Evolutionary conservation across 2,113 vertebrate species (phyloP), one percentile per base, ranked within the genome.

Genomic region (Alligator sinensis): DNA sequence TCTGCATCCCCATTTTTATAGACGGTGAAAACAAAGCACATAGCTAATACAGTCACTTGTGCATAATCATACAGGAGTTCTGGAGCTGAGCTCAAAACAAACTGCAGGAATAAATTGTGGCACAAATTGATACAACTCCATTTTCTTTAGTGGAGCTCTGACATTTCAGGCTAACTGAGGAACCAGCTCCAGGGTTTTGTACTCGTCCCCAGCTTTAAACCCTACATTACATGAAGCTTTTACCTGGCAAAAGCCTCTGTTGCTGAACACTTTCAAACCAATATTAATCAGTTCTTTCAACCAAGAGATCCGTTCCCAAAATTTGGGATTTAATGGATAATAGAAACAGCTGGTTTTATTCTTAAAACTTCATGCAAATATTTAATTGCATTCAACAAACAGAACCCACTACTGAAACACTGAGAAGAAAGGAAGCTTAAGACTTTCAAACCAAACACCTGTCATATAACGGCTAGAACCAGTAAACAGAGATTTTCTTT

Each of bases 191-290:
- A 30, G 6, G 77, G 76, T 82, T 72, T 88, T 84, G 34, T 38
- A 25, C 2, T 1, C 61, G n/a, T 91, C 84, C 81, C 66, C 66
- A 4, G 21, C 82, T 82, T 87, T 74, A 76, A 27, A 77, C 66
- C 5, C 77, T 47, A 34, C 5, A 75, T 74, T 5, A 70, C 34
- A 24, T 47, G 78, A 93, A 94, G 57, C 22, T 17, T 34, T 72
- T 72, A 19, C 30, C 28, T 25, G 80, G 88, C 47, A 79, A 84
- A 18, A 77, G 55, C 9, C n/a, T 47, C 38, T 60, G 24, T 63
- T 78, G 64, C 61, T 87, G 79, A 59, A 47, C 18, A 84, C 76
- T 24, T 28, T 75, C 80, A 94, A 93, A 89, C 17, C 86, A 92
- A 84, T 10, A 47, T 82, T 63, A 79, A 80, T 54, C 60, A 82